Percentiles rank a stretch among this genome's conserved stretches.
phyloP scores from a whole-genome alignment of 2,888 invertebrate genomes.

The Cancer borealis region DNA sequence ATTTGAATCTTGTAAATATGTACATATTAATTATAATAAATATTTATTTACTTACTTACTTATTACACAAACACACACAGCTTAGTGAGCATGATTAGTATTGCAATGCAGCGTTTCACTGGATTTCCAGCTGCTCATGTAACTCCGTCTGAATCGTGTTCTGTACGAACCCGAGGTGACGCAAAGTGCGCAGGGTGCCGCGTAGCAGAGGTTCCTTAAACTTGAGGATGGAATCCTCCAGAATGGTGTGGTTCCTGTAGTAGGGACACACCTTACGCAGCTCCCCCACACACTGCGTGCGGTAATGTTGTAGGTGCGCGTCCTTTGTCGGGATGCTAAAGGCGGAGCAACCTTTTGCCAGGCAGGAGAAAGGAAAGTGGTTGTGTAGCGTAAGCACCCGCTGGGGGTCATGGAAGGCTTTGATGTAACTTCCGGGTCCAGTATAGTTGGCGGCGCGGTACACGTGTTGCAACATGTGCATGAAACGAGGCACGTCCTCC shows the following conservation, averaged over 20 bases:
- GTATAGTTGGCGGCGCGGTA: conserved; percentile 89
- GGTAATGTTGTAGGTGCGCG: conserved; percentile 95
- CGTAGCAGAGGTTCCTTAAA: conserved; percentile 88
- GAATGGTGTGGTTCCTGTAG: conserved; percentile 89
- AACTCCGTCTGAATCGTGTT: background rate
- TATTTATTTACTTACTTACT: too few relatives aligned
- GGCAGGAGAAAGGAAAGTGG: conserved; percentile 93
- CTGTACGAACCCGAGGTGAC: conserved; percentile 85
- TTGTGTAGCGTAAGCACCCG: conserved; percentile 93
- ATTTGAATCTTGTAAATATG: too few relatives aligned
- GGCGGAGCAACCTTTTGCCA: conserved; percentile 87
- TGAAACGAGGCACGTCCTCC: conserved; percentile 89
- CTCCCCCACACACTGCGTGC: conserved; percentile 93
- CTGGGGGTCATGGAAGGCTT: conserved; percentile 95
- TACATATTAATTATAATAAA: too few relatives aligned
- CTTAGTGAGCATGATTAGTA: background rate
- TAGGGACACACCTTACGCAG: conserved; percentile 88
- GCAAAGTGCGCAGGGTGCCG: conserved; percentile 86
- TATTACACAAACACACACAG: background rate
- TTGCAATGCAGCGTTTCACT: background rate
- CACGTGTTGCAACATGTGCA: conserved; percentile 88
- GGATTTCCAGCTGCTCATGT: too few relatives aligned
- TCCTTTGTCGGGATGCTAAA: conserved; percentile 89
- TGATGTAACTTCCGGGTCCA: conserved; percentile 94
- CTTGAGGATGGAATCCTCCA: conserved; percentile 92